Percentiles rank a stretch among this genome's conserved stretches.
Conservation (phyloP, 2,797 vertebrate species). For the Octomys mimax region DNA sequence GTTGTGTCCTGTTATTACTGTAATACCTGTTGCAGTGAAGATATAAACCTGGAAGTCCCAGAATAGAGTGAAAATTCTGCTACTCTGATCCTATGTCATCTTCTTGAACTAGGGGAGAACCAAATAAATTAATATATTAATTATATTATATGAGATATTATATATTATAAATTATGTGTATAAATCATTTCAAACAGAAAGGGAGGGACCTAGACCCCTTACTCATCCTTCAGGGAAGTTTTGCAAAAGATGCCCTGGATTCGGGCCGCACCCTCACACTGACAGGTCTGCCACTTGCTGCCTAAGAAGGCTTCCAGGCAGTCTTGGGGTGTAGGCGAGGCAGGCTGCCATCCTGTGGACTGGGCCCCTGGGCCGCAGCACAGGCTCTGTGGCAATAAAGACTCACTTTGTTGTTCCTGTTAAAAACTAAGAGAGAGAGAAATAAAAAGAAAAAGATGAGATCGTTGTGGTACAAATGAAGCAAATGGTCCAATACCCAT, state of each 20-base stretch:
- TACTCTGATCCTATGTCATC: not conserved
- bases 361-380: not conserved
- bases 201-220: not conserved
- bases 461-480: not conserved
- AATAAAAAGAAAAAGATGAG: not conserved
- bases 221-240: not conserved
- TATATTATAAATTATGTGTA: not conserved
- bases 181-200: not conserved
- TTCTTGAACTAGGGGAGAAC: not conserved
- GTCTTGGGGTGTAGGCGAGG: not conserved
- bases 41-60: constrained; percentile 38
- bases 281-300: not conserved
- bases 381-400: not conserved
- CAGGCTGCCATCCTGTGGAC: not conserved
- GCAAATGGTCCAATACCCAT: not conserved
- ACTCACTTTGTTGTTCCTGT: not conserved
- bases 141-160: not conserved
- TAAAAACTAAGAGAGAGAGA: not conserved
- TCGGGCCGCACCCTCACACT: not conserved
- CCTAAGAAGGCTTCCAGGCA: not conserved
- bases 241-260: not conserved
- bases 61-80: not conserved
- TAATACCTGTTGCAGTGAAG: not conserved
- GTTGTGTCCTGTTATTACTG: not conserved
- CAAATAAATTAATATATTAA: not conserved